phyloP scores from a whole-genome alignment of 1,140 invertebrate genomes.

The Halictus rubicundus region DNA sequence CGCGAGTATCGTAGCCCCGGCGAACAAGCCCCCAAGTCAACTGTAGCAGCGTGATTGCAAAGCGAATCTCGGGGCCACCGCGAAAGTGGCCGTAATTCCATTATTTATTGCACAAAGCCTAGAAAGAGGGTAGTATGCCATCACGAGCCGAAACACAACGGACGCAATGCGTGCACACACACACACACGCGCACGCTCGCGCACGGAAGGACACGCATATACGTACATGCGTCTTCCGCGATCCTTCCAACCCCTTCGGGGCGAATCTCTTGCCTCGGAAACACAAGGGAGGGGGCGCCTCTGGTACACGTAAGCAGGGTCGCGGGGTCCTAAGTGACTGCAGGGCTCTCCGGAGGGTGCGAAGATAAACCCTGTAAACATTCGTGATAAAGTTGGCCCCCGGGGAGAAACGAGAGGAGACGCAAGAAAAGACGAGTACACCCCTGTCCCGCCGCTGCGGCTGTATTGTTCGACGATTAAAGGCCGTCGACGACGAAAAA shows the following conservation, averaged over 20 bases:
- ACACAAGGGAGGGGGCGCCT: not conserved
- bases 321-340: constrained; percentile 48
- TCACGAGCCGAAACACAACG: constrained; percentile 14
- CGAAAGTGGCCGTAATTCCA: constrained; percentile 8
- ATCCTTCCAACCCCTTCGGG: constrained; percentile 29
- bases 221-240: constrained; percentile 1
- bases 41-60: not conserved
- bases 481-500: constrained; percentile 14
- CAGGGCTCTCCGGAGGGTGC: constrained; percentile 41
- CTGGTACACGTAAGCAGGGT: constrained; percentile 37
- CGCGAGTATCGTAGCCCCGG: constrained; percentile 10
- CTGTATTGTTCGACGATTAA: constrained; percentile 55
- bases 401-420: constrained; percentile 22
- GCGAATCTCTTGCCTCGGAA: constrained; percentile 17
- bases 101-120: constrained; percentile 22
- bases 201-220: not conserved
- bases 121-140: not conserved
- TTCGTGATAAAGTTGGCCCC: constrained; percentile 60
- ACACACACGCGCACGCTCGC: no score
- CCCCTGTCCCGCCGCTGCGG: not conserved
- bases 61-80: not conserved
- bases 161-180: not conserved
- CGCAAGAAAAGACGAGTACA: constrained; percentile 47
- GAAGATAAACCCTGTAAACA: constrained; percentile 68
- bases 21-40: constrained; percentile 13